These are phyloP conservation scores for Drosophila eugracilis DNA, from an alignment of 1,140 invertebrate genomes.

Conservation along the genomic window DNA sequence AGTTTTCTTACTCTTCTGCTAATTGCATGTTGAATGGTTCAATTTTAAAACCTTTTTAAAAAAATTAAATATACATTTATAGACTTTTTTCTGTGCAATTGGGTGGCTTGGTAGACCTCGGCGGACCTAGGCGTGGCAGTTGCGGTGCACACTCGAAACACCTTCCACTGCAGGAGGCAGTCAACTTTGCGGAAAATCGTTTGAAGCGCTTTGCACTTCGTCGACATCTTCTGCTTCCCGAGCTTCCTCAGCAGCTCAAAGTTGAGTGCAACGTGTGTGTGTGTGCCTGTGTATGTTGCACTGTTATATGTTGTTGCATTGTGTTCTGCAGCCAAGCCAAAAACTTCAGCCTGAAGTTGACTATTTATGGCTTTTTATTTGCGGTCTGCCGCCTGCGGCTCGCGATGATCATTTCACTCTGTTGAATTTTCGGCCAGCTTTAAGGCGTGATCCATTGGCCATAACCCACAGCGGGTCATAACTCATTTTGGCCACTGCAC, in stretches of 20 bases:
- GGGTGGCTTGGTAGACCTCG: background rate
- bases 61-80: background rate
- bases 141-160: constrained; percentile 60
- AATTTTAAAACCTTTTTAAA: too few species aligned
- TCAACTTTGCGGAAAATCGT: constrained; percentile 83
- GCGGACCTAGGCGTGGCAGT: constrained; percentile 18
- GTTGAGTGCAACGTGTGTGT: background rate
- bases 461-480: constrained; percentile 41
- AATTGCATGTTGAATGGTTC: too few species aligned
- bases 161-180: constrained; percentile 78
- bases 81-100: background rate
- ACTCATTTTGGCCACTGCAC: constrained; percentile 63
- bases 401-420: constrained; percentile 17
- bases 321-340: constrained; percentile 58
- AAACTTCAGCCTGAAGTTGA: constrained; percentile 58
- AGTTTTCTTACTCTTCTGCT: too few species aligned
- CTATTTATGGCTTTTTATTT: constrained; percentile 58
- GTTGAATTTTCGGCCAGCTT: constrained; percentile 30
- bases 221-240: constrained; percentile 69
- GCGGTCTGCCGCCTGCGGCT: constrained; percentile 20
- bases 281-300: constrained; percentile 42
- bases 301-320: too few species aligned
- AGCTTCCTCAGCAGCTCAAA: constrained; percentile 10
- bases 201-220: constrained; percentile 82
- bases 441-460: constrained; percentile 38